Percentiles rank a stretch among this genome's conserved stretches.
phyloP scores from a whole-genome alignment of 2,888 invertebrate genomes.

The Cordilura impudica region DNA sequence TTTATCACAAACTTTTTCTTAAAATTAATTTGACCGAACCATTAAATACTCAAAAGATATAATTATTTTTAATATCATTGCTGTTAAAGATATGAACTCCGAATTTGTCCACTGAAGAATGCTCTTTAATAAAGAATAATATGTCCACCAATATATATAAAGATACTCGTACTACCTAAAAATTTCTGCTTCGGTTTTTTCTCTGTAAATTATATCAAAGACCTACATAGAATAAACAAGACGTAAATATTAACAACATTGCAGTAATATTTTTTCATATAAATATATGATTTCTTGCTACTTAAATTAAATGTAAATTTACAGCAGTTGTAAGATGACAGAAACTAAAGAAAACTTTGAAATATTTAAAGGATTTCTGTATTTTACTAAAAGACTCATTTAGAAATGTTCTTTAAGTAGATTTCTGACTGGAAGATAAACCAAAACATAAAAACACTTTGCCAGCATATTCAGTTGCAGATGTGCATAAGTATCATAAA shows the following conservation, averaged over 20 bases:
- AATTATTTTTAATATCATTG: too few relatives aligned
- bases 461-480: neutral
- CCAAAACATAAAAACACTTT: neutral
- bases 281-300: neutral
- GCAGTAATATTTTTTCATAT: neutral
- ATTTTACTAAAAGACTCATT: slow-evolving; percentile 16
- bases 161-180: too few relatives aligned
- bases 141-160: too few relatives aligned
- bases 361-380: neutral
- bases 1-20: too few relatives aligned
- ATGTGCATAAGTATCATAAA: neutral
- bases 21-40: too few relatives aligned
- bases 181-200: too few relatives aligned
- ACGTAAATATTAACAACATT: neutral
- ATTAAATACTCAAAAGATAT: too few relatives aligned
- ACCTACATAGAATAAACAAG: neutral
- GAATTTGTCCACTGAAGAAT: too few relatives aligned
- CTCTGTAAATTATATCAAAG: neutral
- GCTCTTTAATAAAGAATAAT: too few relatives aligned
- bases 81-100: too few relatives aligned
- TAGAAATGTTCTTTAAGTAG: slow-evolving; percentile 32
- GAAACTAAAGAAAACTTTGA: neutral
- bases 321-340: slow-evolving; percentile 19
- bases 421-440: neutral
- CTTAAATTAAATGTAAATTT: neutral